Evolutionary conservation across 2,888 invertebrate species (phyloP).

Genomic region (Pammene aurita): DNA sequence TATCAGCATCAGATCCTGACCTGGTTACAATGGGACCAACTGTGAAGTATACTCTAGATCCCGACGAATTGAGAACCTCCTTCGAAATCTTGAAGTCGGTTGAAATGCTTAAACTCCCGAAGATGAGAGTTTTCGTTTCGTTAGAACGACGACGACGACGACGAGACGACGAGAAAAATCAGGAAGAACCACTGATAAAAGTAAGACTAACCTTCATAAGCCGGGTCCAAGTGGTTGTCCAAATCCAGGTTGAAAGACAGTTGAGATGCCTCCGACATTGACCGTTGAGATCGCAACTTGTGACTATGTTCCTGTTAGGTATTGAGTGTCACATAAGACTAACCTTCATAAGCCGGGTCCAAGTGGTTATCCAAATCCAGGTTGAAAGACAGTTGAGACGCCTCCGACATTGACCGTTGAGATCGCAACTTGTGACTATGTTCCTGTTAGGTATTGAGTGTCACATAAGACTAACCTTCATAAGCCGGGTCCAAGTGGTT

Average conservation of each 20-base stretch:
- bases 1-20: no score
- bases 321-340: constrained; percentile 23
- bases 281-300: constrained; percentile 68
- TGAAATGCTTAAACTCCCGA: no score
- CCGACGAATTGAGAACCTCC: no score
- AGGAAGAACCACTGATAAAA: no score
- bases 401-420: constrained; percentile 74
- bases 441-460: constrained; percentile 58
- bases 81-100: no score
- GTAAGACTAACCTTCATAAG: constrained; percentile 67
- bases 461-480: constrained; percentile 61
- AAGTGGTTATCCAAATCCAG: constrained; percentile 69
- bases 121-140: no score
- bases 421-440: constrained; percentile 68
- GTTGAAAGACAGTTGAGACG: constrained; percentile 73
- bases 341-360: constrained; percentile 72
- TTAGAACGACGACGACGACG: no score
- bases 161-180: no score
- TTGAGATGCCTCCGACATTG: constrained; percentile 75
- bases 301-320: constrained; percentile 65
- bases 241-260: constrained; percentile 72
- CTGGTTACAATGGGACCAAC: no score
- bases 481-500: constrained; percentile 67
- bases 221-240: constrained; percentile 66
- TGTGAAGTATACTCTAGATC: no score